Conservation (phyloP, 2,113 vertebrate species). For the Solea senegalensis region DNA sequence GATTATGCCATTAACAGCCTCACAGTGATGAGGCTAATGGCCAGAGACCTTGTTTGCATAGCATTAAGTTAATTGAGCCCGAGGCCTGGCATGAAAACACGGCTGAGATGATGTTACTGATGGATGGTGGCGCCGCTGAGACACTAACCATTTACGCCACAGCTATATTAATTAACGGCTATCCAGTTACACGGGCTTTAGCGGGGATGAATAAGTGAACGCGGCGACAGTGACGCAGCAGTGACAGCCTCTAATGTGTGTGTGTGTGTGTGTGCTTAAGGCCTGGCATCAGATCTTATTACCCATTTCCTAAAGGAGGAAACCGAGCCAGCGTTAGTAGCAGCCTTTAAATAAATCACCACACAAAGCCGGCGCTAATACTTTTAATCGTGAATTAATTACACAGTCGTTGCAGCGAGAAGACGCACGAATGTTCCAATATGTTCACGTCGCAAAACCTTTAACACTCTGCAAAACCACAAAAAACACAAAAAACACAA, state of each 20-base stretch:
- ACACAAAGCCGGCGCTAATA: conserved; percentile 77
- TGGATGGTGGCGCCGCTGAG: conserved; percentile 87
- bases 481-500: neutral
- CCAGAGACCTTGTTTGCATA: conserved; percentile 95
- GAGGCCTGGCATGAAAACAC: conserved; percentile 79
- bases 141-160: conserved; percentile 89
- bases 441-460: conserved; percentile 37
- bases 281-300: conserved; percentile 71
- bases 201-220: conserved; percentile 80
- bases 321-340: conserved; percentile 66
- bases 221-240: conserved; percentile 63
- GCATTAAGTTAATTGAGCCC: conserved; percentile 97
- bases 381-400: conserved; percentile 79
- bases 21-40: conserved; percentile 87
- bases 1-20: conserved; percentile 94
- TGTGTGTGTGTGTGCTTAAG: conserved; percentile 50
- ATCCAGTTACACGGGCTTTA: conserved; percentile 90
- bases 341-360: conserved; percentile 79
- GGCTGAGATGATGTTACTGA: conserved; percentile 89
- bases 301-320: conserved; percentile 78
- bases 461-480: neutral
- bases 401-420: conserved; percentile 52
- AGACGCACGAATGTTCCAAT: conserved; percentile 59
- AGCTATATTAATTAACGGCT: conserved; percentile 96
- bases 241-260: conserved; percentile 63